Evolutionary conservation across 1,140 invertebrate genomes (phyloP), one percentile per base, ranked within the genome.

Genomic region (Trichogramma pretiosum): DNA sequence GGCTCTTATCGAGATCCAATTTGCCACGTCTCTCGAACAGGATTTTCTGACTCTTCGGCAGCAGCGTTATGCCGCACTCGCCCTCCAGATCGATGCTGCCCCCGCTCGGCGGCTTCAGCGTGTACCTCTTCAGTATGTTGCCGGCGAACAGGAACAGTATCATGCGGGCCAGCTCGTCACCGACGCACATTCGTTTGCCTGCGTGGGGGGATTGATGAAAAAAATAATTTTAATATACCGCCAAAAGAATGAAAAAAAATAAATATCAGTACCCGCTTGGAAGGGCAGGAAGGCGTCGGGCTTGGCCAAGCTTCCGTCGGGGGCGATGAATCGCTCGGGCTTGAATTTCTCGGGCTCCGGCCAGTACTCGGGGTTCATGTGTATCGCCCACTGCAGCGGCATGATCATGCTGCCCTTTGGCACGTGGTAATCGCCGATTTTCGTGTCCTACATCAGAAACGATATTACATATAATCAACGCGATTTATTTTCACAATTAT

Each of bases 161-260:
- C 79, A 88, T 87, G 48, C 74, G 75, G 1, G 87, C 87, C 28
- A 93, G 62, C 57, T 89, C 85, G 52, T 93, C 89, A 4, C 90
- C 90, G 0, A 89, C 76, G 65, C 90, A 94, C 71, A 86, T 81
- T 24, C 88, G 74, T 62, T 89, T 88, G 32, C 89, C 87, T 90
- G 53, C 16, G n/a, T n/a, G n/a, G n/a, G n/a, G n/a, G n/a, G n/a
- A n/a, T n/a, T n/a, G n/a, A n/a, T n/a, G 11, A 16, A 39, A 33
- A 38, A 49, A 46, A 48, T 26, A 47, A 42, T 26, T 48, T 33
- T 26, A 52, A 47, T 28, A 45, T 33, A n/a, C n/a, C n/a, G n/a
- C n/a, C n/a, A n/a, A n/a, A n/a, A n/a, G n/a, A n/a, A n/a, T n/a
- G n/a, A n/a, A n/a, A n/a, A n/a, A 34, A 26, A 45, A 42, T 47